Base-by-base conservation (phyloP, 2,113 vertebrate genomes). In the Ceuthmochares aereus region DNA sequence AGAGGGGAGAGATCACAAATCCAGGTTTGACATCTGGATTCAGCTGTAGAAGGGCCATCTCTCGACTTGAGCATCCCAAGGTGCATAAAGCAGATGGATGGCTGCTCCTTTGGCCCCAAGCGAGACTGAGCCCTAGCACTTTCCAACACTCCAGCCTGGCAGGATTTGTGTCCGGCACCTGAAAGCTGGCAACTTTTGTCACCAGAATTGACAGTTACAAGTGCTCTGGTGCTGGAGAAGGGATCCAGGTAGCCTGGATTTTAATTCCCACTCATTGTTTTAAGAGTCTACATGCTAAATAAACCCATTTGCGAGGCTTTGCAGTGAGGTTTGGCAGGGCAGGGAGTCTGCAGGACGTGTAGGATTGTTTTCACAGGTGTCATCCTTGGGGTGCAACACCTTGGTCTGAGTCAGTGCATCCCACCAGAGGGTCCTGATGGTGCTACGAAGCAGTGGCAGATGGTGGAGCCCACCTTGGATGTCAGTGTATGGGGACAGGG, bases 21-120 rank as follows among this genome's bases (percentile, higher is more conserved):
- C 43, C 12, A 7, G 36, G 3, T 29, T 68, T 3, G 36, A 68
- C 43, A 15, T 1, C 34, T 36, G 58, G 40, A 27, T 34, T 7
- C 87, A 13, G 32, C 37, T 9, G 74, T 43, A 36, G 18, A 26
- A 70, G 34, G 19, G 15, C 22, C 17, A 3, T 25, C 54, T 2
- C 74, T 25, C 4, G 2, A 4, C 11, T 45, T 0, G 26, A 12
- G 34, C 27, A 69, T 21, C 68, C 45, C 4, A 3, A 27, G 29
- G 13, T 2, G 19, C 43, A 3, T 4, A 4, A 18, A 22, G 32
- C 58, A n/a, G 29, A 7, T 0, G 3, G 37, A 3, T 0, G 9
- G 27, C 34, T 1, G 6, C 51, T 55, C 27, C 54, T 23, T 14
- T 1, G 42, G 21, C 29, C 26, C 17, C 6, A 2, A 37, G 67